Evolutionary conservation across 2,888 invertebrate species (phyloP), one percentile per base, ranked within the genome.

Genomic region (Plebejus anna): DNA sequence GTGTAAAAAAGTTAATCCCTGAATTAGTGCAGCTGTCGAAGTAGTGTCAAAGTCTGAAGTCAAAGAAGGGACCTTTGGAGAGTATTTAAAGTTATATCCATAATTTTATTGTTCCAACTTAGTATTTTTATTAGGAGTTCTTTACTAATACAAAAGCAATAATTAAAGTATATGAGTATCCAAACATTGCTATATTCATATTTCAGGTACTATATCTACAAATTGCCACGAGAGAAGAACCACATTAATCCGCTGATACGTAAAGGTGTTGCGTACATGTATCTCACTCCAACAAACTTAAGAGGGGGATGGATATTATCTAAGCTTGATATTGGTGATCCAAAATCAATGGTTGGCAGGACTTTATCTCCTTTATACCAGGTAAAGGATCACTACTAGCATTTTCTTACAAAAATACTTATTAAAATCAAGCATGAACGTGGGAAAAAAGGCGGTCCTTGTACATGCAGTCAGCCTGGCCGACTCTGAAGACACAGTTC

Each of bases 141-240:
- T 13, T 51, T 55, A 13, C 3, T 4, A 16, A 13, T 55, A 42
- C 42, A 0, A 3, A 13, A 51, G 22, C 22, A 22, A 51, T 1
- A 13, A 9, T 42, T 42, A 42, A 51, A 51, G 4, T 51, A 51
- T 51, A 51, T 16, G 55, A 55, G 55, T 55, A 55, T 59, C 7
- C 22, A 2, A 7, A 22, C 66, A 32, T 66, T 36, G 66, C 32
- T 66, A 66, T 66, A 36, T 66, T 36, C 13, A 71, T 59, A 78
- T 88, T 89, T 6, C 82, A 98, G 98, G 98, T 98, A 95, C 89
- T 96, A 97, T 81, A 90, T 96, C 42, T 98, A 98, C 88, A 98
- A 98, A 90, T 85, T 97, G 79, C 97, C 97, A 1, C 94, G 95
- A 81, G 94, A 95, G 82, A 94, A 94, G 76, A 88, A 94, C 78